Evolutionary conservation across 2,113 vertebrate species (phyloP).

Genomic region (Microtus ochrogaster): DNA sequence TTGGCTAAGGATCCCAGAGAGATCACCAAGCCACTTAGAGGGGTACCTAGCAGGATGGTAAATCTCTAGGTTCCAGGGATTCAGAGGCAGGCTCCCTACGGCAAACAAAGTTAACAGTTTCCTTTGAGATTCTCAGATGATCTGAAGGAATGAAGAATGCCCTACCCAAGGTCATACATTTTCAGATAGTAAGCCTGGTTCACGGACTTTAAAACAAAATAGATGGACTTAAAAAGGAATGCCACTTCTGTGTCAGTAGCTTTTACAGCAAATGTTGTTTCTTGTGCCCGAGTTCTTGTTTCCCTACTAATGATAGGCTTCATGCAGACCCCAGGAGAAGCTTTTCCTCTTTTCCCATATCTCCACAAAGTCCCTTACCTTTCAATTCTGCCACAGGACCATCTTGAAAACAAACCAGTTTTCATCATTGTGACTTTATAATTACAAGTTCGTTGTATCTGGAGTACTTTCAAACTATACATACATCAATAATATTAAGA

Average conservation of each 20-base stretch:
- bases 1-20: background rate
- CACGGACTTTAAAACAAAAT: background rate
- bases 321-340: background rate
- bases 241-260: background rate
- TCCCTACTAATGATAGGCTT: background rate
- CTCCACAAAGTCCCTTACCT: background rate
- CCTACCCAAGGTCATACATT: background rate
- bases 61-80: background rate
- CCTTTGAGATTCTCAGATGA: background rate
- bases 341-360: background rate
- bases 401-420: conserved; percentile 32
- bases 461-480: background rate
- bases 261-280: background rate
- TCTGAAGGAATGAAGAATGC: background rate
- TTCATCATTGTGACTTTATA: background rate
- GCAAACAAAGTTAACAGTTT: background rate
- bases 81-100: background rate
- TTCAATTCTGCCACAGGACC: background rate
- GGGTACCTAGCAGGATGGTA: background rate
- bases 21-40: background rate
- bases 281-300: background rate
- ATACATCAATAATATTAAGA: background rate
- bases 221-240: background rate
- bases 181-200: background rate
- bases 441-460: background rate